Percentiles rank a stretch among this genome's conserved stretches.
These are phyloP conservation scores for Leptarthrus brevirostris DNA, from an alignment of 2,888 invertebrate species.

Conservation along the genomic window DNA sequence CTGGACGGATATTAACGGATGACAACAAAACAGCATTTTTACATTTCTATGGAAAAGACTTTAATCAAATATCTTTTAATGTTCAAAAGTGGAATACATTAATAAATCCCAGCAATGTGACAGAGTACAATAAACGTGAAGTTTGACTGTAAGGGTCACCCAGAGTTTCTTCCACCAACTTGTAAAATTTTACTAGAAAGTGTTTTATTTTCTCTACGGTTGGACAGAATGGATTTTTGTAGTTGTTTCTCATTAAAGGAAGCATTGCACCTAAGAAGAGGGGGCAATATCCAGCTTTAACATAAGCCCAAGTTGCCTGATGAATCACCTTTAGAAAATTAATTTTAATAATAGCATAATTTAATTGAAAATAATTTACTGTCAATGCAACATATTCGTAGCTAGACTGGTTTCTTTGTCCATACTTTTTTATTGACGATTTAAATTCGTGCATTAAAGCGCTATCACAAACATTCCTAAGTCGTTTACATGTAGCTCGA, in stretches of 20 bases:
- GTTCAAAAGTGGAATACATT: conserved; percentile 55
- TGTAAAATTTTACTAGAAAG: conserved; percentile 59
- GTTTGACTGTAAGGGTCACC: conserved; percentile 54
- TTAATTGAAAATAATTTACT: too few species aligned
- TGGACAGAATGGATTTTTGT: conserved; percentile 55
- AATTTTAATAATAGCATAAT: too few species aligned
- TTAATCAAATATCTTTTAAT: not conserved
- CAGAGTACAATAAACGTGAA: conserved; percentile 58
- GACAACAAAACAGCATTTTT: conserved; percentile 55
- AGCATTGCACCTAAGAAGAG: conserved; percentile 59
- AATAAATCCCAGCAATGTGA: conserved; percentile 60
- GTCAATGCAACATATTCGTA: conserved; percentile 57
- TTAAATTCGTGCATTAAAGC: conserved; percentile 59
- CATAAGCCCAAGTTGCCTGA: conserved; percentile 58
- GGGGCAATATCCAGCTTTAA: conserved; percentile 58
- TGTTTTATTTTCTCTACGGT: conserved; percentile 56
- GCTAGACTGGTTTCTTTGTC: conserved; percentile 51
- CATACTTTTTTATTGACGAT: conserved; percentile 53
- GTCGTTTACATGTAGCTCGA: conserved; percentile 58
- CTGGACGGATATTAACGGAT: conserved; percentile 51
- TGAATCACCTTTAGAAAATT: conserved; percentile 56
- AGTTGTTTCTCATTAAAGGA: conserved; percentile 56
- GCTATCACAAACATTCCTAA: conserved; percentile 57
- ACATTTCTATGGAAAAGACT: conserved; percentile 57
- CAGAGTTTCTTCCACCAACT: conserved; percentile 55